phyloP scores from a whole-genome alignment of 2,888 invertebrate species.

The Belgica antarctica region DNA sequence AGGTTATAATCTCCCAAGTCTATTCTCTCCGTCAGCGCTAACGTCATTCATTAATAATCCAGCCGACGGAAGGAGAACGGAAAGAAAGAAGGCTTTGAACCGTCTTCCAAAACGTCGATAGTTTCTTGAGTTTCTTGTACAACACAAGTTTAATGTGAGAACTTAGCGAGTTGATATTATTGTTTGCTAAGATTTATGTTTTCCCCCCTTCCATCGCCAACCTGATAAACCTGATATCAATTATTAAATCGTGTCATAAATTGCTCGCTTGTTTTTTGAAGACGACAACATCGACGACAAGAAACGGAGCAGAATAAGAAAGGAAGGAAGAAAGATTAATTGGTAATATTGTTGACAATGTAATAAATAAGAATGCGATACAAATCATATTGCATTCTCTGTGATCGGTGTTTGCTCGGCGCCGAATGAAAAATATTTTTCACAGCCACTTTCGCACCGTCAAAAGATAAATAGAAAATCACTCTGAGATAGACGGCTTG shows the following conservation, averaged over 20 bases:
- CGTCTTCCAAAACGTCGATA: no score
- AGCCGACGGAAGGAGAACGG: no score
- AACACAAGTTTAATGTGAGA: conserved; percentile 40
- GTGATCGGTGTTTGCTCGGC: background rate
- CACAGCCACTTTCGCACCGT: conserved; percentile 33
- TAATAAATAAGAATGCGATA: conserved; percentile 42
- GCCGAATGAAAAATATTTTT: conserved; percentile 38
- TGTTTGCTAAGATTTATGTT: conserved; percentile 3
- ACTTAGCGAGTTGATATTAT: conserved; percentile 37
- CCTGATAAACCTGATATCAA: conserved; percentile 42
- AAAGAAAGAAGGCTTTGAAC: no score
- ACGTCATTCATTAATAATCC: no score
- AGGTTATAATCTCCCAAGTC: no score
- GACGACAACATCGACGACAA: background rate
- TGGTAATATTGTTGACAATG: conserved; percentile 42
- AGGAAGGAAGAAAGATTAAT: conserved; percentile 36
- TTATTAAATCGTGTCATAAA: conserved; percentile 39
- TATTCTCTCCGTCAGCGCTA: no score
- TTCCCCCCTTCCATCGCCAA: background rate
- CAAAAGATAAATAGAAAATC: background rate
- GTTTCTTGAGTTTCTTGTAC: no score
- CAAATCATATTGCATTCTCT: conserved; percentile 40
- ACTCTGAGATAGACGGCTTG: background rate
- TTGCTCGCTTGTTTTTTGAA: conserved; percentile 27
- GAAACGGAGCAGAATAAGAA: background rate